phyloP scores from a whole-genome alignment of 2,113 vertebrate species.

The Gopherus evgoodei region DNA sequence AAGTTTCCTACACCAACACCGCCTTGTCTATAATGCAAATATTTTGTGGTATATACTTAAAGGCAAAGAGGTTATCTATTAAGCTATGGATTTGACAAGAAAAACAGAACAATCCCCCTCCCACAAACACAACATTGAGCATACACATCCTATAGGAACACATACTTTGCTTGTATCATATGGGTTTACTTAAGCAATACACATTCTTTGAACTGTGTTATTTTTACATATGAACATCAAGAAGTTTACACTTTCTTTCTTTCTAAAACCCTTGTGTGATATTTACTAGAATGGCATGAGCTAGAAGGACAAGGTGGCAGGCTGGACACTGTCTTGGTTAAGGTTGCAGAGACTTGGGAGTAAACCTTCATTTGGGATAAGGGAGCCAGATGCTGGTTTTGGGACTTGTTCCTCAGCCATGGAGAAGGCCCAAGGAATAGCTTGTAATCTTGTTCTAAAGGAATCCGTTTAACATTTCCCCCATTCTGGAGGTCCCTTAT shows the following conservation, averaged over 20 bases:
- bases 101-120: neutral
- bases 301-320: neutral
- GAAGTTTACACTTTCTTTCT: neutral
- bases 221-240: conserved; percentile 12
- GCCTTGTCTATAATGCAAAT: neutral
- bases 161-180: neutral
- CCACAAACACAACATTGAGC: neutral
- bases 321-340: accelerated
- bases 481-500: accelerated
- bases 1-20: neutral
- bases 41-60: neutral
- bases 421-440: neutral
- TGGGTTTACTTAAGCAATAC: neutral
- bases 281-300: neutral
- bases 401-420: neutral
- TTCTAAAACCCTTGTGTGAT: neutral
- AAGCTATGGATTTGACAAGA: neutral
- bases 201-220: neutral
- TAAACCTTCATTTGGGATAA: neutral
- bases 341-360: neutral
- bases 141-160: neutral
- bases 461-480: neutral
- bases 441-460: neutral
- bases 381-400: accelerated
- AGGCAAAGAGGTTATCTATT: neutral